Evolutionary conservation across 2,888 invertebrate genomes (phyloP), one percentile per base, ranked within the genome.

Genomic region (Netelia fuscicornis): DNA sequence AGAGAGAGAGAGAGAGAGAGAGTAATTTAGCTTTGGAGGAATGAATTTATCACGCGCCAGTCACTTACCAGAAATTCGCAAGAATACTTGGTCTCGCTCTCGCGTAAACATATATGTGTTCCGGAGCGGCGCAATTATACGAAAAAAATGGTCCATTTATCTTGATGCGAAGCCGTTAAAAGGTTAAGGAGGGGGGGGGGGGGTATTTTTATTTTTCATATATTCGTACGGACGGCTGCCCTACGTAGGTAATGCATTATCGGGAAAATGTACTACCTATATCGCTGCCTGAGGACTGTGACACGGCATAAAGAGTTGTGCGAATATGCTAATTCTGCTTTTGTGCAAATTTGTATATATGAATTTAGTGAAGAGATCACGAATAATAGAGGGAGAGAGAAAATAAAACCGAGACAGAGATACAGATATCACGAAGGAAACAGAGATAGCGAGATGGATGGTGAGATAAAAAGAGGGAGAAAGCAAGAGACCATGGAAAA

Each of bases 131-230:
- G 72, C 74, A 84, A 82, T 82, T 80, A 82, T 77, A 54, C 25
- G 75, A 74, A 81, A 82, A 86, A 86, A 86, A 80, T 82, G 82
- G 82, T 84, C 52, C 65, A 86, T 86, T 84, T 82, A 84, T 86
- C 80, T 76, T 44, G 64, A 48, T 42, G 60, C 65, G 52, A 76
- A 68, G 67, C 56, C 71, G 86, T 84, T 83, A 68, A 83, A 77
- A 68, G 70, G 62, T 67, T 84, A 86, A 84, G 77, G 84, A 84
- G 79, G 37, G 77, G 64, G 20, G 20, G 20, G 20, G 20, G 20
- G 20, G 20, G 62, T 74, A 75, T 79, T 48, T 64, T n/a, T 80
- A n/a, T 72, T 80, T 20, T 52, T n/a, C 65, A 58, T 48, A 30
- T 70, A 52, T 56, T 79, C 8, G 52, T 64, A 48, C 25, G 37